Evolutionary conservation across 2,113 vertebrate genomes (phyloP).

Genomic region (Strigops habroptila): DNA sequence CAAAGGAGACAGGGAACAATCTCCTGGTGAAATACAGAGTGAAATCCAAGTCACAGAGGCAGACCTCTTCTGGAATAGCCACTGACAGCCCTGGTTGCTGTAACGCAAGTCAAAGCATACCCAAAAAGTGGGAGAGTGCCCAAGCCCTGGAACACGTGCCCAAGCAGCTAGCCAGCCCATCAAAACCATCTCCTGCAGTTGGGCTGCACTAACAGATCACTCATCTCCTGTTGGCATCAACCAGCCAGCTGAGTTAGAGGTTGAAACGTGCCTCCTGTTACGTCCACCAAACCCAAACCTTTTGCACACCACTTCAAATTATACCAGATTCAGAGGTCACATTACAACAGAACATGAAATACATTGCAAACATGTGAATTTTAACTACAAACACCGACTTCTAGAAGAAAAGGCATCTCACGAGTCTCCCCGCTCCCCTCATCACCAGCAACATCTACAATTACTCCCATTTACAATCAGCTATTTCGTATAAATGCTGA

Average conservation of each 20-base stretch:
- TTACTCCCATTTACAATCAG: background rate
- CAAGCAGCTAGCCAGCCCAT: background rate
- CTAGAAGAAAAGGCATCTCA: background rate
- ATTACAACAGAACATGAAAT: background rate
- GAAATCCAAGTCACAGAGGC: background rate
- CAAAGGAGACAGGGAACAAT: background rate
- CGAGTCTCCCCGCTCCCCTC: background rate
- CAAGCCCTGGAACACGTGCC: background rate
- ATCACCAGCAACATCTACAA: background rate
- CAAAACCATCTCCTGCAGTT: background rate
- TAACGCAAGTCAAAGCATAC: background rate
- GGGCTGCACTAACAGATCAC: background rate
- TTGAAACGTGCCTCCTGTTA: background rate
- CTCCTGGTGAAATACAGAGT: background rate
- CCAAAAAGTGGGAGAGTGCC: background rate
- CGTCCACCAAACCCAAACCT: background rate
- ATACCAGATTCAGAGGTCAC: background rate
- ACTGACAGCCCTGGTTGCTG: background rate
- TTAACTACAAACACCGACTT: background rate
- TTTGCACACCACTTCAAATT: rapidly evolving
- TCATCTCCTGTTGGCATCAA: background rate
- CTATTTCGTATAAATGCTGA: background rate
- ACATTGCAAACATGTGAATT: background rate
- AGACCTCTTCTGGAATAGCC: background rate
- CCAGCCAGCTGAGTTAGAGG: background rate